phyloP scores from a whole-genome alignment of 2,797 vertebrate genomes.

The Eptatretus atami region DNA sequence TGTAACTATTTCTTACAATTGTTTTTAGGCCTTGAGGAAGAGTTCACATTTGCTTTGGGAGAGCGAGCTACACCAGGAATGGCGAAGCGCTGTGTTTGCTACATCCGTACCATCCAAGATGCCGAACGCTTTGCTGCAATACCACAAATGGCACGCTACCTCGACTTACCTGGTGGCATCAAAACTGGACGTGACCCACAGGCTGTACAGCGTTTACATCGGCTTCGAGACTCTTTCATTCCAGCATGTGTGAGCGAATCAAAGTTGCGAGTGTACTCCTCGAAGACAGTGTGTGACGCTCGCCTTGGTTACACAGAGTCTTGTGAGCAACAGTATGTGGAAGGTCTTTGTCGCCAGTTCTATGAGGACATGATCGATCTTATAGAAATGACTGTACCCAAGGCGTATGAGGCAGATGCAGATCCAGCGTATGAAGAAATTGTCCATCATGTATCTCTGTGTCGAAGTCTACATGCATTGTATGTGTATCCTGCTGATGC shows the following conservation, averaged over 20 bases:
- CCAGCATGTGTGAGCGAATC: constrained; percentile 70
- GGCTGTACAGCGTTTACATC: constrained; percentile 60
- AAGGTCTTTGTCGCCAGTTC: constrained; percentile 90
- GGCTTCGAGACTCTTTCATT: constrained; percentile 88
- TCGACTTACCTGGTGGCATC: constrained; percentile 31
- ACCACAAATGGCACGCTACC: constrained; percentile 73
- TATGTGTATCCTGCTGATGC: constrained; percentile 60
- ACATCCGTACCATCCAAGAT: constrained; percentile 91
- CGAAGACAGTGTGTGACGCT: constrained; percentile 94
- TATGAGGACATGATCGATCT: constrained; percentile 99
- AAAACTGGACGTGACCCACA: constrained; percentile 58
- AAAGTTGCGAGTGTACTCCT: constrained; percentile 82
- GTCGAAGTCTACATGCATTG: constrained; percentile 48
- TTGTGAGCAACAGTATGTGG: constrained; percentile 85
- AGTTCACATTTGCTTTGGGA: constrained; percentile 63
- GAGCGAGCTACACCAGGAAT: constrained; percentile 92
- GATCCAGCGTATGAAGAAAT: constrained; percentile 68
- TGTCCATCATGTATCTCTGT: constrained; percentile 68
- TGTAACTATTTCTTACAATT: constrained; percentile 1
- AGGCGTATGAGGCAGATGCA: constrained; percentile 78
- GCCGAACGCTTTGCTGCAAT: constrained; percentile 78
- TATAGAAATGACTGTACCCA: constrained; percentile 85
- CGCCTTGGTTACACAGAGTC: constrained; percentile 81
- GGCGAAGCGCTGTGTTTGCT: constrained; percentile 93
- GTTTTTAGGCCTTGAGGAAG: constrained; percentile 59